Conservation (phyloP, 2,888 invertebrate species). For the Pseudeuparius sepicola region DNA sequence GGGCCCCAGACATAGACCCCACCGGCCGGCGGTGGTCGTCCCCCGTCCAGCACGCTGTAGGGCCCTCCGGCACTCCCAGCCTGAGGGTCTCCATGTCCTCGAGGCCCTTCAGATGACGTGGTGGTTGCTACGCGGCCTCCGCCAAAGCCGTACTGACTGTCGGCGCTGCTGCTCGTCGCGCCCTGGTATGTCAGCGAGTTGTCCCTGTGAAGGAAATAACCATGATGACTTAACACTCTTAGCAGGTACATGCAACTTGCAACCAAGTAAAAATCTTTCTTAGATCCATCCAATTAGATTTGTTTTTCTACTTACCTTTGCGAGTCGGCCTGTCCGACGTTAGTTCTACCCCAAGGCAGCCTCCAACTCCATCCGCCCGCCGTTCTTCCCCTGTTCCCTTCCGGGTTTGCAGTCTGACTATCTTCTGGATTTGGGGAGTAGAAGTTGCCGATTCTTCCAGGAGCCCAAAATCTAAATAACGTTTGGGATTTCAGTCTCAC, state of each 20-base stretch:
- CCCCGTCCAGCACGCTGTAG: slow-evolving; percentile 49
- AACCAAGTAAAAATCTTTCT: no score
- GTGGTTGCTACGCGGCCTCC: no score
- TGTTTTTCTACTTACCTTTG: slow-evolving; percentile 32
- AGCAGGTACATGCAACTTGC: no score
- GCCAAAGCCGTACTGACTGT: slow-evolving; percentile 74
- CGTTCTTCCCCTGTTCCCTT: slow-evolving; percentile 29
- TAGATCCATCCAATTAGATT: no score
- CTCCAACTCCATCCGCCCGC: slow-evolving; percentile 58
- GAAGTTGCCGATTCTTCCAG: slow-evolving; percentile 65
- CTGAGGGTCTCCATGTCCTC: slow-evolving; percentile 31
- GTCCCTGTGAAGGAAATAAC: slow-evolving; percentile 27
- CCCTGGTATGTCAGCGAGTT: slow-evolving; percentile 51
- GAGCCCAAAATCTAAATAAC: slow-evolving; percentile 43
- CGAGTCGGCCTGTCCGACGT: slow-evolving; percentile 35
- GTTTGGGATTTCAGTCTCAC: no score
- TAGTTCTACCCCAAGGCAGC: slow-evolving; percentile 59
- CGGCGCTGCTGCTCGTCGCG: slow-evolving; percentile 61
- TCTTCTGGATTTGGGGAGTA: slow-evolving; percentile 72
- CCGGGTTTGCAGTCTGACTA: slow-evolving; percentile 26
- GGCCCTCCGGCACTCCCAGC: slow-evolving; percentile 37
- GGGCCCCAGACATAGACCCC: slow-evolving; percentile 69
- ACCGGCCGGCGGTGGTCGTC: slow-evolving; percentile 42
- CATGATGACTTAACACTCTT: no score
- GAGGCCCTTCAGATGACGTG: slow-evolving; percentile 35